Evolutionary conservation across 2,797 vertebrate species (phyloP).

Genomic region (Gambelia wislizenii): DNA sequence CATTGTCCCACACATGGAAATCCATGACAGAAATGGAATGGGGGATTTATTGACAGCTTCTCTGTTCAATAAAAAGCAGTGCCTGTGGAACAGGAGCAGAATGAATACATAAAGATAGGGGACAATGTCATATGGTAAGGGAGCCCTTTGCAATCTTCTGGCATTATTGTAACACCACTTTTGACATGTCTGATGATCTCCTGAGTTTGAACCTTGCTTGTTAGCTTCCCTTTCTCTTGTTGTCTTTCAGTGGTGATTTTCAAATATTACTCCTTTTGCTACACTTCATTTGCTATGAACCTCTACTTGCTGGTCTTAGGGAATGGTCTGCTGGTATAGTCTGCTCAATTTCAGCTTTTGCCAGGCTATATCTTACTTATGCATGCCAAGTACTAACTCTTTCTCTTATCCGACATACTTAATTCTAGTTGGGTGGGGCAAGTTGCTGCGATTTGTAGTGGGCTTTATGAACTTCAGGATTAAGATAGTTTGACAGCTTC

Average conservation of each 20-base stretch:
- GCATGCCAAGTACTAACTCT: background rate
- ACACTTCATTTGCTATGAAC: background rate
- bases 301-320: background rate
- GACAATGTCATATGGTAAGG: too few species aligned
- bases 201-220: background rate
- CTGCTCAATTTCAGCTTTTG: background rate
- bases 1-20: too few species aligned
- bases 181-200: too few species aligned
- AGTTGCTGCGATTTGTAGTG: background rate
- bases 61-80: too few species aligned
- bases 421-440: background rate
- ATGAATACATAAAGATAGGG: too few species aligned
- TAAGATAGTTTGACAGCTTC: too few species aligned
- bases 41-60: too few species aligned
- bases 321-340: background rate
- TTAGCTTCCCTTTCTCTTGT: background rate
- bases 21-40: too few species aligned
- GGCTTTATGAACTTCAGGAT: background rate
- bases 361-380: conserved; percentile 26
- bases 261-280: background rate
- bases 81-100: too few species aligned
- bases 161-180: too few species aligned
- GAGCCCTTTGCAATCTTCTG: too few species aligned
- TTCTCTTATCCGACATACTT: background rate
- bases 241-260: background rate